Evolutionary conservation across 2,113 vertebrate species (phyloP).

Genomic region (Ciconia stormi): DNA sequence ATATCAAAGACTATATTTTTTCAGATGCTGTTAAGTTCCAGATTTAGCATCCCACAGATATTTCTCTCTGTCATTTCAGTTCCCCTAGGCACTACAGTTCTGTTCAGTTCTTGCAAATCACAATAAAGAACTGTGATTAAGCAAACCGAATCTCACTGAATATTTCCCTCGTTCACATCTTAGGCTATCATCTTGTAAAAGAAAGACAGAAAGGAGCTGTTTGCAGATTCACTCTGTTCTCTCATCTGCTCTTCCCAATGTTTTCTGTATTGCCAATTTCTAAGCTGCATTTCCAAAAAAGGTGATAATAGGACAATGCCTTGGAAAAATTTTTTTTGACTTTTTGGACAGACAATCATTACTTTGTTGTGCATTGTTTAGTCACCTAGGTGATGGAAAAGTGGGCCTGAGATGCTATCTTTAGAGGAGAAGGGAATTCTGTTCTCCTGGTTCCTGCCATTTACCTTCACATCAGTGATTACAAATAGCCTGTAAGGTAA

Average conservation of each 20-base stretch:
- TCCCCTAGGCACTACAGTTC: not conserved
- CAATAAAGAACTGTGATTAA: not conserved
- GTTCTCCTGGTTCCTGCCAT: not conserved
- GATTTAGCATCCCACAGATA: not conserved
- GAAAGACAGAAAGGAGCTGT: not conserved
- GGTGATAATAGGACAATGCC: not conserved
- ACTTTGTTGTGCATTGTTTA: not conserved
- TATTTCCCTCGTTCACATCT: not conserved
- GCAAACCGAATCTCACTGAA: not conserved
- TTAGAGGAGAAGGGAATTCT: not conserved
- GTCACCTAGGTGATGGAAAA: not conserved
- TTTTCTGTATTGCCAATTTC: not conserved
- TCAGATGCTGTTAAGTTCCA: not conserved
- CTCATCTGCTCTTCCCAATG: not conserved
- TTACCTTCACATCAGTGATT: not conserved
- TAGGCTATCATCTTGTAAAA: not conserved
- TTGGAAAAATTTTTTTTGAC: not conserved
- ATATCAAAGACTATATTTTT: not conserved
- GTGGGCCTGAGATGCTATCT: not conserved
- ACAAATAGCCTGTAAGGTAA: not conserved
- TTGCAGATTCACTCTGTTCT: not conserved
- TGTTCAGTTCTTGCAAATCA: not conserved
- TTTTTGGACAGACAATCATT: not conserved
- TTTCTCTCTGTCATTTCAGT: not conserved
- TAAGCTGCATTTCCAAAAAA: not conserved